These are phyloP conservation scores for Gallinago solitaria DNA, from an alignment of 2,797 vertebrate species.

Conservation along the genomic window DNA sequence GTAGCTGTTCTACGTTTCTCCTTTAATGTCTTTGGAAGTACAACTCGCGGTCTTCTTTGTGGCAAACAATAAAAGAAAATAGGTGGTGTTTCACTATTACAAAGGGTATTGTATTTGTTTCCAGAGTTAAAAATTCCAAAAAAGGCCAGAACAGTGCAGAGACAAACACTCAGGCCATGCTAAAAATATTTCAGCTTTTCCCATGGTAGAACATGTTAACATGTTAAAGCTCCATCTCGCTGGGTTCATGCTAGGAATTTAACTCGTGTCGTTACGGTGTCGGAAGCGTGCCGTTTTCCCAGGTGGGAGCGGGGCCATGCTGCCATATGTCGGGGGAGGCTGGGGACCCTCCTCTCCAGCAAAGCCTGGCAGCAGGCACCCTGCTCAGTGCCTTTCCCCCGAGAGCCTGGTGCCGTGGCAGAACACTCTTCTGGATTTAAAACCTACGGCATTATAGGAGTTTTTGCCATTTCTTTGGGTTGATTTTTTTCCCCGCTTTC, in stretches of 20 bases:
- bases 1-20: background rate
- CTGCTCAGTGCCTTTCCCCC: background rate
- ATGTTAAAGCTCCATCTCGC: background rate
- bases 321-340: accelerated
- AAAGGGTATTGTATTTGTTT: conserved; percentile 34
- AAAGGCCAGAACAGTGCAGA: conserved; percentile 8
- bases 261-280: background rate
- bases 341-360: background rate
- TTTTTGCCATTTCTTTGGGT: background rate
- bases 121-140: conserved; percentile 35
- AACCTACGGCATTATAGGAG: too few species aligned
- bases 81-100: background rate
- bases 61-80: conserved; percentile 57
- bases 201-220: conserved; percentile 9
- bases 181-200: conserved; percentile 60
- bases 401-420: accelerated
- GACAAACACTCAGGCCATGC: background rate
- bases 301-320: accelerated
- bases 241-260: background rate
- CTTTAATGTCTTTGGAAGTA: background rate
- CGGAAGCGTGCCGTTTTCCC: background rate
- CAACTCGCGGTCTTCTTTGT: background rate
- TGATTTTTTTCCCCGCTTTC: background rate
- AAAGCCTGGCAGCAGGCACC: background rate
- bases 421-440: background rate